phyloP scores from a whole-genome alignment of 2,113 vertebrate genomes.

The Eulemur macaco region DNA sequence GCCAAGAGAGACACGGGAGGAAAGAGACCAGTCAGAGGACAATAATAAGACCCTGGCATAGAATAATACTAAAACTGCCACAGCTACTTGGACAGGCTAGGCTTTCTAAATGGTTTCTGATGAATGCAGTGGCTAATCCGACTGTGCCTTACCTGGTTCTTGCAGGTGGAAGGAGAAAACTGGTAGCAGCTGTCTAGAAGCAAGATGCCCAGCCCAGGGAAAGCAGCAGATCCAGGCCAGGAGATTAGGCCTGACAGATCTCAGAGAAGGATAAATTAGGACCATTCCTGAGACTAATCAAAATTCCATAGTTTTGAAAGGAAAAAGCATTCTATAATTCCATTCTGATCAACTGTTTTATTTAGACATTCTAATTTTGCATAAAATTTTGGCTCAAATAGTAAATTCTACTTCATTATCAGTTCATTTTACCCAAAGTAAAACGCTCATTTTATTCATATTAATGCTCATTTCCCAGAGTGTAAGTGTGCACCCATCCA shows the following conservation, averaged over 20 bases:
- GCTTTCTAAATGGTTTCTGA: neutral
- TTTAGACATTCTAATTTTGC: constrained; percentile 1
- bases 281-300: neutral
- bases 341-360: neutral
- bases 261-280: neutral
- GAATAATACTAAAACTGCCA: neutral
- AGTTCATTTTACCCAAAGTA: constrained; percentile 27
- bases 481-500: neutral
- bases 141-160: neutral
- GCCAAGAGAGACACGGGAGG: neutral
- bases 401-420: neutral
- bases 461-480: constrained; percentile 20
- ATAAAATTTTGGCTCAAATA: neutral
- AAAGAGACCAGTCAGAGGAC: neutral
- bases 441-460: neutral
- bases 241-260: neutral
- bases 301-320: constrained; percentile 22
- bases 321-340: neutral
- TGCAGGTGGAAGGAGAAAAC: neutral
- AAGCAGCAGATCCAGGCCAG: neutral
- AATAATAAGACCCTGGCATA: neutral
- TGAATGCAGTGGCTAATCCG: neutral
- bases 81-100: neutral
- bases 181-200: neutral
- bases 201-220: neutral